These are phyloP conservation scores for Pteropus rufus DNA, from an alignment of 2,797 vertebrate species.

Conservation along the genomic window DNA sequence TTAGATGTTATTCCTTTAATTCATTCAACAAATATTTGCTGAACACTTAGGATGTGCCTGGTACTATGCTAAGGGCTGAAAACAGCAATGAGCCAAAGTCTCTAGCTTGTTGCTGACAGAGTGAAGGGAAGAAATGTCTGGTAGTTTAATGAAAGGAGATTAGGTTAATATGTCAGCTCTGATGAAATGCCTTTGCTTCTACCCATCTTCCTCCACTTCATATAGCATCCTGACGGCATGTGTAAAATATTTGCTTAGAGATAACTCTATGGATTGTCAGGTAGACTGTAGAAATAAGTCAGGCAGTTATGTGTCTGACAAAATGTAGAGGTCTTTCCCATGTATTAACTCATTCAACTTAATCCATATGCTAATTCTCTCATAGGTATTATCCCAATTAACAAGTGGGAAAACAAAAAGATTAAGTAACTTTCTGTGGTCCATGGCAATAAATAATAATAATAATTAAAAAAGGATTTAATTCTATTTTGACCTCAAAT, in stretches of 20 bases:
- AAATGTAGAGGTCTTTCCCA: not conserved
- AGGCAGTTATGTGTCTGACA: not conserved
- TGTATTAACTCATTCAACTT: not conserved
- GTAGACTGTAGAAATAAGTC: not conserved
- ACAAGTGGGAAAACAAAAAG: not conserved
- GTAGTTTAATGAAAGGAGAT: not conserved
- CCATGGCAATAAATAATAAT: not conserved
- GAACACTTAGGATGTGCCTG: not conserved
- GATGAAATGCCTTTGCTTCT: not conserved
- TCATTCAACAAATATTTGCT: not conserved
- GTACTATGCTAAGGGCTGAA: not conserved
- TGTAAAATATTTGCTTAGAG: not conserved
- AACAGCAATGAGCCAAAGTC: not conserved
- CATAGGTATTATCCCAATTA: not conserved
- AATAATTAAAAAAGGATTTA: not conserved
- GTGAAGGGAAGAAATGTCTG: not conserved
- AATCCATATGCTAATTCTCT: not conserved
- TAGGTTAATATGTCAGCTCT: not conserved
- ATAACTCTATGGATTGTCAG: not conserved
- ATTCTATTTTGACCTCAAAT: slow-evolving; percentile 36
- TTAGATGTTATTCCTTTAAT: not conserved
- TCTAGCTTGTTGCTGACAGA: not conserved
- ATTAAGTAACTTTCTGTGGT: not conserved
- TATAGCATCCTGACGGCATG: not conserved
- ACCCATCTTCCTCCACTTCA: not conserved